Conservation (phyloP, 2,888 invertebrate genomes). For the Isoperla grammatica region DNA sequence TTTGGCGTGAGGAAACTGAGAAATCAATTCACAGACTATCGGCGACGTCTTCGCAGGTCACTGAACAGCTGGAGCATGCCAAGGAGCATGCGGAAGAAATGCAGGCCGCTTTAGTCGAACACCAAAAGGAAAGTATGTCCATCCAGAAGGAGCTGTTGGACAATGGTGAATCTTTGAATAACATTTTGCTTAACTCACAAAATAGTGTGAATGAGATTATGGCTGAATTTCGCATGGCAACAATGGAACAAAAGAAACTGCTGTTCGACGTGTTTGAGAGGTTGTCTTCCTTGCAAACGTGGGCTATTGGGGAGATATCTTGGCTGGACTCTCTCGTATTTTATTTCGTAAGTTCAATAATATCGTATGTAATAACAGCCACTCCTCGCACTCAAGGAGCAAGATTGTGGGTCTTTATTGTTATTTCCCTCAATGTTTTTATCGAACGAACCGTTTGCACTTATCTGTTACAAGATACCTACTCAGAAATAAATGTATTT, state of each 20-base stretch:
- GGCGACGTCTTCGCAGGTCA: conserved; percentile 42
- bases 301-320: conserved; percentile 58
- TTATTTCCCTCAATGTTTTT: conserved; percentile 48
- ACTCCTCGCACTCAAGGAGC: conserved; percentile 50
- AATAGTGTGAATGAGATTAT: conserved; percentile 47
- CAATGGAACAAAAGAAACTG: conserved; percentile 51
- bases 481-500: conserved; percentile 33
- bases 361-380: conserved; percentile 53
- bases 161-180: conserved; percentile 49
- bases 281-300: conserved; percentile 51
- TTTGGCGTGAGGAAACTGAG: conserved; percentile 58
- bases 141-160: conserved; percentile 49
- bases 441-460: conserved; percentile 43
- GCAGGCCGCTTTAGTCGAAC: conserved; percentile 45
- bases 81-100: conserved; percentile 44
- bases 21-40: conserved; percentile 45
- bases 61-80: conserved; percentile 46
- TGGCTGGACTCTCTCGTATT: conserved; percentile 58
- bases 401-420: conserved; percentile 50
- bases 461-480: conserved; percentile 33
- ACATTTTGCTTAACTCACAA: conserved; percentile 46
- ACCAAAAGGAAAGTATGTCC: conserved; percentile 46
- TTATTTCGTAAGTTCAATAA: conserved; percentile 48
- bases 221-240: conserved; percentile 46
- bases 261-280: conserved; percentile 52